Evolutionary conservation across 35 echinoderm and acorn worm genomes (phyloP).

Genomic region (Ophioderma brevispina): DNA sequence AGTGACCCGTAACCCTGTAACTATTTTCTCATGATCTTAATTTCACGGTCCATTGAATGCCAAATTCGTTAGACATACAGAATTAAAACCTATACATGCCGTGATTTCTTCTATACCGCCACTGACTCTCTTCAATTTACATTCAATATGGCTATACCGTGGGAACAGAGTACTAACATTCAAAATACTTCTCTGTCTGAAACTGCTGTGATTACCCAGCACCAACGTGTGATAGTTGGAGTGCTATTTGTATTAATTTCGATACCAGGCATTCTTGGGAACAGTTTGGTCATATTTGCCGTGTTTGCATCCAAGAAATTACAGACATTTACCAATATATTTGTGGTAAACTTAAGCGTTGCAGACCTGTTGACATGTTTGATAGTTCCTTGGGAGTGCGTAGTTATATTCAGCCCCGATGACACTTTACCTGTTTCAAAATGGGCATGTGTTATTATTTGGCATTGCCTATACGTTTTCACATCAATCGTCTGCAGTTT

Average conservation of each 20-base stretch:
- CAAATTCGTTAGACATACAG: too few relatives aligned
- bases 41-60: too few relatives aligned
- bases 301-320: conserved; percentile 81
- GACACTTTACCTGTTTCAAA: conserved; percentile 56
- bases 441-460: conserved; percentile 53
- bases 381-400: conserved; percentile 62
- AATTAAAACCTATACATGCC: too few relatives aligned
- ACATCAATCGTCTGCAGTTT: conserved; percentile 74
- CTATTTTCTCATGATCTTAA: too few relatives aligned
- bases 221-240: conserved; percentile 42
- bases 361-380: conserved; percentile 71
- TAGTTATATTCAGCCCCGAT: conserved; percentile 55
- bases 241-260: conserved; percentile 51
- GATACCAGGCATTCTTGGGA: conserved; percentile 63
- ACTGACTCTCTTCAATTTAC: too few relatives aligned
- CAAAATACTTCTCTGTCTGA: too few relatives aligned
- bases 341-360: conserved; percentile 82
- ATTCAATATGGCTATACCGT: too few relatives aligned
- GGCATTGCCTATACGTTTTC: conserved; percentile 34
- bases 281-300: conserved; percentile 75
- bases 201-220: neutral
- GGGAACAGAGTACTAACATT: too few relatives aligned
- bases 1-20: too few relatives aligned
- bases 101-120: too few relatives aligned
- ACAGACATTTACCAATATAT: conserved; percentile 87